Base-by-base conservation (phyloP, 1,140 invertebrate species). In the Asobara japonica region DNA sequence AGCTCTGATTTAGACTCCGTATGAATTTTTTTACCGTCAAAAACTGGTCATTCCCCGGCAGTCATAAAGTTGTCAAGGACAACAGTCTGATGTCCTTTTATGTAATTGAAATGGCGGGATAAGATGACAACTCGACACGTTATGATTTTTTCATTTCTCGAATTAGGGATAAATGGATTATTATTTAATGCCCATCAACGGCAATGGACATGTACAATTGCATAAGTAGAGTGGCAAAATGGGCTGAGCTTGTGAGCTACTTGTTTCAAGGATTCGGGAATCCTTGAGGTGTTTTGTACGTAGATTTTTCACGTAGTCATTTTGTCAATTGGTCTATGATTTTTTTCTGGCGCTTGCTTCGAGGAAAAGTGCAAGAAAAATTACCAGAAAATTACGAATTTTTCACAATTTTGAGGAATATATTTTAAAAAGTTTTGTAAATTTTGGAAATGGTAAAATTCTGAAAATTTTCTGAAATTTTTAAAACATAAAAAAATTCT, bases 211-310 rank as follows among this genome's bases (percentile, higher is more conserved):
- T 51, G 18, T 51, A 22, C 18, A 36, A 61, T 69, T 69, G 67
- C 67, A 22, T 66, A 66, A 66, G 36, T 36, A 25, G 48, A 10
- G 20, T 22, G 41, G n/a, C 27, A 13, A 45, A 41, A 66, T 62
- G 60, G 27, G 27, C 20, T 30, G 27, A 62, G 60, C 27, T 62
- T 62, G 48, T 41, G 38, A 66, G 30, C 65, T 66, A 66, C 65
- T 66, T 66, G 22, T 66, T 66, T 29, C 65, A 66, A 66, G 38
- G 65, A 66, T 66, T 16, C 36, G 30, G 13, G 33, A 31, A 33
- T 38, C 48, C 30, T 38, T 25, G 25, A 38, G 29, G 22, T 36
- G 5, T 6, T 11, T 36, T 11, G 31, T 6, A 5, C 31, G 5
- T 36, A 36, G 5, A 11, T 36, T 36, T 36, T 36, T 36, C 11